Evolutionary conservation across 2,888 invertebrate species (phyloP), one percentile per base, ranked within the genome.

Genomic region (Eupithecia pulchellata): DNA sequence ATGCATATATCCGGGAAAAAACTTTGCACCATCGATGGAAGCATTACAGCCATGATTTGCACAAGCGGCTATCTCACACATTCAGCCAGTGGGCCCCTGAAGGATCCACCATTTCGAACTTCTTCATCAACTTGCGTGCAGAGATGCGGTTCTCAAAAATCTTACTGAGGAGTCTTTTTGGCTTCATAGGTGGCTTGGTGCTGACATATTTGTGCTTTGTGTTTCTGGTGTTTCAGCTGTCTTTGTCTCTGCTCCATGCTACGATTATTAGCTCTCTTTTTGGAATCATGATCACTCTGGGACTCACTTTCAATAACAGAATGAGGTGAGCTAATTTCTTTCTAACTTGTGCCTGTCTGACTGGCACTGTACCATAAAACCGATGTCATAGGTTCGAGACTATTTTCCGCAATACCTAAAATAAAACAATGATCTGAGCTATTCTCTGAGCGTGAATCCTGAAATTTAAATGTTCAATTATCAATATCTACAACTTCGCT

Each of bases 181-280:
- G 97, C 1, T 96, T 97, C 77, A 74, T 96, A 1, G 94, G 95
- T 27, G 97, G 97, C 0, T 93, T 96, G 61, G 75, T 96, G 14
- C 84, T 96, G 61, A 96, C 96, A 0, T 96, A 96, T 80, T 86
- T 96, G 52, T 95, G 96, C 80, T 96, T 96, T 81, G 91, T 96
- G 84, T 96, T 96, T 82, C 95, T 96, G 77, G 95, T 96, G 0
- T 95, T 96, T 75, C 96, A 96, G 85, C 81, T 96, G 63, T 95
- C 96, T 66, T 95, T 96, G 81, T 95, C 95, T 3, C 84, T 96
- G 3, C 89, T 95, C 0, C 93, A 95, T 29, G 96, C 96, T 0
- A 96, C 96, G 0, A 84, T 96, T 42, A 87, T 96, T 80, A 96
- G 96, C 80, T 95, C 95, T 1, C 77, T 96, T 57, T 91, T 96